Evolutionary conservation across 2,113 vertebrate genomes (phyloP), one percentile per base, ranked within the genome.

Genomic region (Abramis brama): DNA sequence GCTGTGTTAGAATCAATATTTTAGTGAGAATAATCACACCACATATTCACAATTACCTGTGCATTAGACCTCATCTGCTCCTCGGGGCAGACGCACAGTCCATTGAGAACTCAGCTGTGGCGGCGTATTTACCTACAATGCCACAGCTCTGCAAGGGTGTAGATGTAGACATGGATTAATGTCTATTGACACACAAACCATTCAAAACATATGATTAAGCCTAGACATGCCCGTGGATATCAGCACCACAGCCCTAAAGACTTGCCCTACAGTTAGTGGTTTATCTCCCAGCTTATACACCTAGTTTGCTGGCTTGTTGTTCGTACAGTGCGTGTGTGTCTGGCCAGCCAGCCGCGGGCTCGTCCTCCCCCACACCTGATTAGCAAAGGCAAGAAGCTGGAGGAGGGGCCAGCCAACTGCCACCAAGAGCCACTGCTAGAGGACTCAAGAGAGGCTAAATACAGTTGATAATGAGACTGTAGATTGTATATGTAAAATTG

Each of bases 291-390:
- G 68, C 30, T 83, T 83, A 73, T 33, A 73, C 68, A 47, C 25
- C 84, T 74, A 82, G 50, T 19, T 76, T 55, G 17, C 11, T 0
- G 21, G 50, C 30, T 62, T 86, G 66, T 62, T 86, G 66, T 83
- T 81, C 78, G 74, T 62, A 79, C 59, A 84, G 76, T 62, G 66
- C 50, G 50, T 60, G 82, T 64, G 66, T 87, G 82, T 43, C 43
- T 43, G 43, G 43, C 43, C 43, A 43, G 68, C 73, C 43, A 9
- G 15, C 79, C 83, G n/a, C 15, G 52, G 79, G 79, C 73, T 82
- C 74, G 70, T 90, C 89, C 89, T 90, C 87, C 89, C 89, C 89
- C 89, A 90, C 89, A 90, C 79, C 87, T 90, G 87, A 90, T 90
- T 88, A 90, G 85, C 85, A 90, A 84, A 90, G 85, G 79, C 62